Base-by-base conservation (phyloP, 2,113 vertebrate species). In the Datnioides undecimradiatus region DNA sequence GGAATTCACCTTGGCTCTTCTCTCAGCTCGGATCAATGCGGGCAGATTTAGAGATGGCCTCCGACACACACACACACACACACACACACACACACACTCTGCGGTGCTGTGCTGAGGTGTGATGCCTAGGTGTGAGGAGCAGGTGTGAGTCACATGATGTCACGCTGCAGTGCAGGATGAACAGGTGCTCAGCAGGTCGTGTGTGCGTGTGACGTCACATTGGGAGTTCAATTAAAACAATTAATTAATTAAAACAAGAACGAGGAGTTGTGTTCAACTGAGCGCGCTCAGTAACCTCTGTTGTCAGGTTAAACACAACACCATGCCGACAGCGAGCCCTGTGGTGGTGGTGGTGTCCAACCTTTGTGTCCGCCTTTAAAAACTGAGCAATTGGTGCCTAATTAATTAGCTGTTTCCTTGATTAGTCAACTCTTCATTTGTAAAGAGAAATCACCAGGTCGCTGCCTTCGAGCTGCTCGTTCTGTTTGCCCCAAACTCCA, bases 31-130 rank as follows among this genome's bases (percentile, higher is more conserved):
- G 73, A 89, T 89, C 81, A 66, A 73, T 90, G 85, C 79, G 70
- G 67, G 54, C 73, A 69, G 76, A 85, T 85, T 83, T 80, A 78
- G 70, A 74, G 75, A 79, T 31, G 71, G 69, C 72, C 45, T 76
- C 68, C 57, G 13, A 58, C 65, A 57, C 29, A 21, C 64, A 34
- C 80, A 34, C 54, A 64, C 38, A 49, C 34, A 29, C 55, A 40
- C 40, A 71, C 83, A 55, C 67, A 34, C 34, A 33, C 69, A 81
- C 76, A 73, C 38, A n/a, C 31, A 33, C 51, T 7, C 68, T 54
- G 43, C 69, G 69, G 55, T 63, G 65, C 33, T 19, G 64, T 38
- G 36, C 40, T 29, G 14, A 25, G 31, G 46, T 45, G 69, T 41
- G 72, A 73, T 34, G 62, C 31, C 48, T 43, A 55, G 52, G 51